phyloP scores from a whole-genome alignment of 92 coral and sea anemone species.

The Zoanthus sansibaricus region DNA sequence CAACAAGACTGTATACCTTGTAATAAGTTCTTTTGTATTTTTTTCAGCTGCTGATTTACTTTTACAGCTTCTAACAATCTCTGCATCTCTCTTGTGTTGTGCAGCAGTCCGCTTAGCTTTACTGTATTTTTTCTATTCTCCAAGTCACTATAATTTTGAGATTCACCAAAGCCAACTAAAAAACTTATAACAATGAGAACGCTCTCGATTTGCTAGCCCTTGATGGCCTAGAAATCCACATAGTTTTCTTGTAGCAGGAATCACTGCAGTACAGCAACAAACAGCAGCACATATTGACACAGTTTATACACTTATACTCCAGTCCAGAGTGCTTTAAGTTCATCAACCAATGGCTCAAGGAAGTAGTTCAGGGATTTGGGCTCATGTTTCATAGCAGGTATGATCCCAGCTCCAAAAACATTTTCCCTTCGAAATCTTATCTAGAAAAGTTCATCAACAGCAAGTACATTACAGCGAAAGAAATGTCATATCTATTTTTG shows the following conservation, averaged over 20 bases:
- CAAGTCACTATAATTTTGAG: too few relatives aligned
- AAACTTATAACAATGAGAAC: slow-evolving; percentile 3
- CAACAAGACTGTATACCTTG: too few relatives aligned
- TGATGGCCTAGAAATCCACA: slow-evolving; percentile 70
- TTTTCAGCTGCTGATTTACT: too few relatives aligned
- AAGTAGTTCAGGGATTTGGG: not conserved
- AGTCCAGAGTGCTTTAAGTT: slow-evolving; percentile 57
- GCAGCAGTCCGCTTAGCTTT: too few relatives aligned
- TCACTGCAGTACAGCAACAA: slow-evolving; percentile 62
- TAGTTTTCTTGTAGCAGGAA: slow-evolving; percentile 73
- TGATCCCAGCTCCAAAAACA: not conserved
- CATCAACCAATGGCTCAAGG: slow-evolving; percentile 33
- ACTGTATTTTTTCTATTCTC: too few relatives aligned
- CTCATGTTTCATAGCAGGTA: not conserved
- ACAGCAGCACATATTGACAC: slow-evolving; percentile 56
- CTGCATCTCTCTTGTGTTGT: too few relatives aligned
- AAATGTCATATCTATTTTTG: not conserved
- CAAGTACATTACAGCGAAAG: not conserved
- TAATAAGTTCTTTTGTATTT: too few relatives aligned
- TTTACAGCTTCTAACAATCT: too few relatives aligned
- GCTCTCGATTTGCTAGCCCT: slow-evolving; percentile 52
- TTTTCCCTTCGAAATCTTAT: not conserved
- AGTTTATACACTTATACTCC: slow-evolving; percentile 49
- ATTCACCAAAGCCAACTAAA: too few relatives aligned
- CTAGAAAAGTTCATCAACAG: not conserved